Conservation (phyloP, 2,888 invertebrate genomes). For the Phymatocera aterrima region DNA sequence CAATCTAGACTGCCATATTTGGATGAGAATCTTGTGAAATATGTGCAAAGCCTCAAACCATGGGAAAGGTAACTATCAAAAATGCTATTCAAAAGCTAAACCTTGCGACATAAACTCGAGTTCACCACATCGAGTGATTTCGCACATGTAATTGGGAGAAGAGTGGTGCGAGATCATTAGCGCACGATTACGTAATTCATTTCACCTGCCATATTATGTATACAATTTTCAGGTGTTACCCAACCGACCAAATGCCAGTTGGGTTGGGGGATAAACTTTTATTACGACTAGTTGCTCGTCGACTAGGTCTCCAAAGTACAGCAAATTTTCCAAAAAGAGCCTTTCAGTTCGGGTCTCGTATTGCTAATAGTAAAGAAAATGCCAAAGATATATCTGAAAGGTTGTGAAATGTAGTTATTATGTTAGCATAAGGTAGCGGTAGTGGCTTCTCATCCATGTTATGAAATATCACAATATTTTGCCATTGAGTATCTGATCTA, state of each 20-base stretch:
- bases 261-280: constrained; percentile 97
- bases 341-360: constrained; percentile 97
- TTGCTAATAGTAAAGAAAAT: constrained; percentile 94
- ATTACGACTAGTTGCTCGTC: constrained; percentile 84
- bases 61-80: constrained; percentile 80
- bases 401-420: constrained; percentile 50
- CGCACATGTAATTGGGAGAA: neutral
- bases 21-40: constrained; percentile 83
- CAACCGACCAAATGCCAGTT: constrained; percentile 78
- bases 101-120: neutral
- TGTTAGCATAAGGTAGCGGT: neutral
- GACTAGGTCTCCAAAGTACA: constrained; percentile 81
- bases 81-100: neutral
- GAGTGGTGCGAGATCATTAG: neutral
- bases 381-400: constrained; percentile 84
- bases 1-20: constrained; percentile 89
- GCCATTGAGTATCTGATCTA: constrained; percentile 1
- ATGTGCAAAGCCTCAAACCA: constrained; percentile 80
- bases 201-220: constrained; percentile 11
- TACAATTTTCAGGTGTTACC: constrained; percentile 77
- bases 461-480: constrained; percentile 24
- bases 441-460: constrained; percentile 1
- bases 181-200: constrained; percentile 28
- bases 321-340: constrained; percentile 91
- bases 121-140: neutral